Conservation (phyloP, 1,140 invertebrate species). For the Leptoteleia sp. region DNA sequence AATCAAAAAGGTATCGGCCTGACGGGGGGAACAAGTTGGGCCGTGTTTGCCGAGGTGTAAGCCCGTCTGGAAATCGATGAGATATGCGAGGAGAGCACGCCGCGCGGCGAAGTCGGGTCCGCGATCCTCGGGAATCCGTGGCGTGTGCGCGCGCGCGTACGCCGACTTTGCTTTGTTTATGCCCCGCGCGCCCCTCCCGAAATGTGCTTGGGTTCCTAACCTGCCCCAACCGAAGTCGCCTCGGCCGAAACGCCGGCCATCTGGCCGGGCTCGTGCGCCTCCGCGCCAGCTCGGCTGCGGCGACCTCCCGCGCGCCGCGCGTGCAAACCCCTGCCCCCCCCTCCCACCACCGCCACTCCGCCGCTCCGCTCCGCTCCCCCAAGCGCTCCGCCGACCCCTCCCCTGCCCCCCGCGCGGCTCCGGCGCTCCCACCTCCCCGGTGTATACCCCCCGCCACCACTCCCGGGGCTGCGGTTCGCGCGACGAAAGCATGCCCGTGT, state of each 20-base stretch:
- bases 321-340: too few species aligned
- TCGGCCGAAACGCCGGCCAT: conserved; percentile 42
- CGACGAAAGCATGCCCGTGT: conserved; percentile 43
- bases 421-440: conserved; percentile 11
- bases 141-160: conserved; percentile 12
- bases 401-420: neutral
- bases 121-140: too few species aligned
- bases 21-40: too few species aligned
- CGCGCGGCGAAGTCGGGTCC: too few species aligned
- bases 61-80: too few species aligned
- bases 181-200: neutral
- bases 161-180: conserved; percentile 29
- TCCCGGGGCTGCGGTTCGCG: conserved; percentile 39
- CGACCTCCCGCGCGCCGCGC: too few species aligned
- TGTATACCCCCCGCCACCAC: conserved; percentile 30
- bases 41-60: too few species aligned
- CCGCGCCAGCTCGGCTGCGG: conserved; percentile 27
- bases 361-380: neutral
- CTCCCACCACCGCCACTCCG: too few species aligned
- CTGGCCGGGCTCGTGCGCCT: conserved; percentile 41
- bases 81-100: too few species aligned
- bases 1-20: too few species aligned
- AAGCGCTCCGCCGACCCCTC: conserved; percentile 1
- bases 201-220: conserved; percentile 32
- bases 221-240: conserved; percentile 36